Base-by-base conservation (phyloP, 2,113 vertebrate species). In the Chamaea fasciata region DNA sequence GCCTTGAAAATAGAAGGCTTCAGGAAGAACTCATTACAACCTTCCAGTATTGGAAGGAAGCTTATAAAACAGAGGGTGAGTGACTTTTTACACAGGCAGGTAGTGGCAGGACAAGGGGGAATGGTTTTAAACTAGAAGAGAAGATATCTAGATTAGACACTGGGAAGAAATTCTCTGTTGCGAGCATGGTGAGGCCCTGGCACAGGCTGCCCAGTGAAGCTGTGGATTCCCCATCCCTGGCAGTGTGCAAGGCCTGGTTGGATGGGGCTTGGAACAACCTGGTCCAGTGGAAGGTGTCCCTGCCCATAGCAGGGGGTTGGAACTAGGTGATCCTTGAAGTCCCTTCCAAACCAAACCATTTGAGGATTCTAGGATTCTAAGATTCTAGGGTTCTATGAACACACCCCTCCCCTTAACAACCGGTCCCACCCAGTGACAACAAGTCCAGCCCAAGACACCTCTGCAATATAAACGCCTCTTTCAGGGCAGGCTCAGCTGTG, bases 401-500 rank as follows among this genome's bases (percentile, higher is more conserved):
- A 49, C 41, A 10, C 5, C 7, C 37, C 3, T 0, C 24, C 52
- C 26, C 6, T 3, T 59, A 71, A 31, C 47, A 87, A 78, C 15
- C 37, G n/a, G 3, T 23, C 30, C 37, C 1, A 0, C 87, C 60
- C 56, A 27, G 35, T 31, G 42, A n/a, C 1, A 27, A 60, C 74
- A 62, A 67, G 15, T 41, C 44, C 90, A 6, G 5, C 68, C 49
- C 50, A 55, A 10, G 22, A 3, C 8, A 0, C 31, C 19, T 67
- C 31, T 12, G 14, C 8, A 2, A 2, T 16, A 47, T 17, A 22
- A 13, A 46, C 3, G 19, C 9, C 11, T 28, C 7, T n/a, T 0
- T 9, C 9, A 0, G 3, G 3, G 3, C 13, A 31, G 7, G 2
- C 2, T 15, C 15, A 30, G 59, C 27, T 42, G 18, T 35, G 18